Evolutionary conservation across 2,888 invertebrate species (phyloP), one percentile per base, ranked within the genome.

Genomic region (Lapara coniferarum): DNA sequence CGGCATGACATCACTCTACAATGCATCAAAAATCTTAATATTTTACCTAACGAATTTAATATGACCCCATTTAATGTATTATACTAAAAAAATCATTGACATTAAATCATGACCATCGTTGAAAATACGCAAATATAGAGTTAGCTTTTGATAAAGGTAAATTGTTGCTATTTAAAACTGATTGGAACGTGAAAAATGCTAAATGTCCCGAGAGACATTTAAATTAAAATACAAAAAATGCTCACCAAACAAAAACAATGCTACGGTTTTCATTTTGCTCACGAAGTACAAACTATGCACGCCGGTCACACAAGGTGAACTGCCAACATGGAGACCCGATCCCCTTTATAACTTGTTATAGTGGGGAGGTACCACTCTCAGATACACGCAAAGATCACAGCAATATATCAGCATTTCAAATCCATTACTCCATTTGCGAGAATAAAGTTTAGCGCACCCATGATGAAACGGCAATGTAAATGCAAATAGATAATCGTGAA

Each of bases 181-280:
- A 59, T 7, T 53, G 4, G 16, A 4, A 7, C 8, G 8, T 14
- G n/a, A 53, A 7, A 14, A 53, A 14, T 53, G 53, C 16, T 16
- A 8, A 53, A 53, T 16, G 5, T 37, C 37, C 37, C 5, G 37
- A 37, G 37, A 37, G 37, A 37, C 37, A 37, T 7, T 37, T 5
- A 7, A 7, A 37, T 37, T 37, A 37, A 19, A 63, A 10, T 59
- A 58, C 7, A 59, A 59, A 59, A 16, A 46, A 59, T 37, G 83
- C 92, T 92, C 76, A 92, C 92, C 92, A 68, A 92, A 88, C 80
- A 90, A 76, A 80, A 90, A 78, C 69, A 92, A 77, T 72, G 87
- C 86, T 57, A 84, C 76, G 59, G 86, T 81, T 86, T 89, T 92
- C 92, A 92, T 92, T 73, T 78, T 78, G 73, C 70, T 76, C 78